Conservation (phyloP, 2,888 invertebrate genomes). For the Polyploca ridens region DNA sequence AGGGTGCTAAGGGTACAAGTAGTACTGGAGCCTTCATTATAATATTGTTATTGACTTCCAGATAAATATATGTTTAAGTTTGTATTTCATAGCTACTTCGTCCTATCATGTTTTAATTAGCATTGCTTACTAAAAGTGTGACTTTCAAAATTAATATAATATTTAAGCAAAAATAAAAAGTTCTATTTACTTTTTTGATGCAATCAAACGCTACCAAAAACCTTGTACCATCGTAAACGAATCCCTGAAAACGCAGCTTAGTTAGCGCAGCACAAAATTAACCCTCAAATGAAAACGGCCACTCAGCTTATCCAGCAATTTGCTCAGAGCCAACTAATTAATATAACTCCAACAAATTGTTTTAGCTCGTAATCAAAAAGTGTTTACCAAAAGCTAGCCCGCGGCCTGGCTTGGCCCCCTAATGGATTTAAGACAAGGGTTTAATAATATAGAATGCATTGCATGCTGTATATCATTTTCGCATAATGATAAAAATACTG, state of each 20-base stretch:
- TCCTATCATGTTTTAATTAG: no score
- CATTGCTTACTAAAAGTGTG: no score
- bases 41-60: no score
- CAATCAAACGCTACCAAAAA: slow-evolving; percentile 2
- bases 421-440: not conserved
- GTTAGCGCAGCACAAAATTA: slow-evolving; percentile 13
- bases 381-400: slow-evolving; percentile 29
- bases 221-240: not conserved
- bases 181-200: not conserved
- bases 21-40: no score
- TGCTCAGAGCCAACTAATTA: slow-evolving; percentile 30
- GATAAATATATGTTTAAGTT: no score
- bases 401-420: not conserved
- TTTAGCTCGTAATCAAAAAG: slow-evolving; percentile 47
- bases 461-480: not conserved
- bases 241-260: slow-evolving; percentile 4
- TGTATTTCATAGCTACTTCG: no score
- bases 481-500: not conserved
- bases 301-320: slow-evolving; percentile 13
- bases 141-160: not conserved
- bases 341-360: slow-evolving; percentile 42
- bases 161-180: not conserved
- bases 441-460: not conserved
- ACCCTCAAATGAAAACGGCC: slow-evolving; percentile 12
- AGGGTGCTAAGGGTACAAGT: no score